phyloP scores from a whole-genome alignment of 92 coral and sea anemone species.

The Siderastrea radians region DNA sequence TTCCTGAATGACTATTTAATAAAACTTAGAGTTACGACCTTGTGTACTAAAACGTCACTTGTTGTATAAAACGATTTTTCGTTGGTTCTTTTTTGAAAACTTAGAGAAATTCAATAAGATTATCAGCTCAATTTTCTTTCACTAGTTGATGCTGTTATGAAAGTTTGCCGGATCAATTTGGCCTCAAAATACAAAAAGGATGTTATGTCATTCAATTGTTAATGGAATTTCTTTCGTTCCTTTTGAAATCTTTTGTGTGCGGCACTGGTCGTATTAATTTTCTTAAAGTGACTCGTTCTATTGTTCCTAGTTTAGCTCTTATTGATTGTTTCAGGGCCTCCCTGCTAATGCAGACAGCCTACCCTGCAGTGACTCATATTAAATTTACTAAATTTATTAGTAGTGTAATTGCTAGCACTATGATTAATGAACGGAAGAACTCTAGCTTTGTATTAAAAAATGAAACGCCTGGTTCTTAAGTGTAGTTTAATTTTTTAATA shows the following conservation, averaged over 20 bases:
- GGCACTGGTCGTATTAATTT: neutral
- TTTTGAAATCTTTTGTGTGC: neutral
- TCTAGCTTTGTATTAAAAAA: neutral
- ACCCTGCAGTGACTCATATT: conserved; percentile 16
- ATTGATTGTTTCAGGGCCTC: neutral
- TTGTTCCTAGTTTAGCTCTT: neutral
- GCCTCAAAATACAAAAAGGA: neutral
- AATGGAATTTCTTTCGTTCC: neutral
- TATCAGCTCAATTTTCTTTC: neutral
- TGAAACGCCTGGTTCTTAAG: too few species aligned
- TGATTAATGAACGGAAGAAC: neutral
- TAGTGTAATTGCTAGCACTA: too few species aligned
- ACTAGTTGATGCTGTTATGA: neutral
- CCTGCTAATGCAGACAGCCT: neutral
- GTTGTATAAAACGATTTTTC: too few species aligned
- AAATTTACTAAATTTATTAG: neutral
- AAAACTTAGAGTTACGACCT: too few species aligned
- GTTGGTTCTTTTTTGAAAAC: too few species aligned
- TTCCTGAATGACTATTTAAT: neutral
- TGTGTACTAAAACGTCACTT: too few species aligned
- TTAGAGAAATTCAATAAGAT: too few species aligned
- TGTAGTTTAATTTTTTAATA: too few species aligned
- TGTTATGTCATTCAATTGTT: neutral
- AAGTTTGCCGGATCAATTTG: neutral
- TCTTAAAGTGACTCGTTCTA: neutral